Percentiles rank a stretch among this genome's conserved stretches.
Evolutionary conservation across 1,140 invertebrate species (phyloP).

Genomic region (Trichonephila inaurata): DNA sequence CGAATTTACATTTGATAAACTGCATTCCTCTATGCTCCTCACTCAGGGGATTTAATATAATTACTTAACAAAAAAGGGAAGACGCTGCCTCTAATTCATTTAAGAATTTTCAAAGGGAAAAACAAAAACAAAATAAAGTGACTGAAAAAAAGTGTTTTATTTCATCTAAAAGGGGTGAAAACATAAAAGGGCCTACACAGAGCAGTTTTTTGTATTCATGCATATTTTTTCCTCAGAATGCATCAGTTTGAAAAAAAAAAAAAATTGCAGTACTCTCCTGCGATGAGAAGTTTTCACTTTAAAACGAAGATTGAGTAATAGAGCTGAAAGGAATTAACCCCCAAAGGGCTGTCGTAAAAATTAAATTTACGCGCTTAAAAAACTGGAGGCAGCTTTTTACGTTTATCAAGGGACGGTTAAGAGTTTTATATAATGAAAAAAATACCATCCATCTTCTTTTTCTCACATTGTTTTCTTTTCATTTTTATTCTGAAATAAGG

Average conservation of each 20-base stretch:
- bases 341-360: background rate
- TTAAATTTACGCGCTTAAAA: background rate
- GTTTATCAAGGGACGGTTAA: background rate
- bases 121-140: no score
- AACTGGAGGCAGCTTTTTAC: background rate
- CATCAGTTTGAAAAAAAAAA: background rate
- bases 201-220: background rate
- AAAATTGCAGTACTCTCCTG: background rate
- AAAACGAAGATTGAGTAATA: slow-evolving; percentile 43
- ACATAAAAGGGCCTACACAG: background rate
- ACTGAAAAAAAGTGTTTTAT: background rate
- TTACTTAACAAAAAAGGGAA: no score
- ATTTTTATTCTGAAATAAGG: background rate
- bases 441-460: background rate
- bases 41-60: no score
- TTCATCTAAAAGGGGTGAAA: background rate
- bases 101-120: no score
- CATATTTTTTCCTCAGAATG: background rate
- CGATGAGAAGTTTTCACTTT: background rate
- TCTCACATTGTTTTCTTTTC: background rate
- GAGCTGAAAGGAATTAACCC: slow-evolving; percentile 33
- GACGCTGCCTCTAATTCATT: no score
- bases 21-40: no score
- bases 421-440: background rate
- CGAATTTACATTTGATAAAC: no score